A percentile compares a stretch with the other conserved stretches of the same genome.
Conservation (phyloP, 1,140 invertebrate genomes). For the Gonioctena quinquepunctata region DNA sequence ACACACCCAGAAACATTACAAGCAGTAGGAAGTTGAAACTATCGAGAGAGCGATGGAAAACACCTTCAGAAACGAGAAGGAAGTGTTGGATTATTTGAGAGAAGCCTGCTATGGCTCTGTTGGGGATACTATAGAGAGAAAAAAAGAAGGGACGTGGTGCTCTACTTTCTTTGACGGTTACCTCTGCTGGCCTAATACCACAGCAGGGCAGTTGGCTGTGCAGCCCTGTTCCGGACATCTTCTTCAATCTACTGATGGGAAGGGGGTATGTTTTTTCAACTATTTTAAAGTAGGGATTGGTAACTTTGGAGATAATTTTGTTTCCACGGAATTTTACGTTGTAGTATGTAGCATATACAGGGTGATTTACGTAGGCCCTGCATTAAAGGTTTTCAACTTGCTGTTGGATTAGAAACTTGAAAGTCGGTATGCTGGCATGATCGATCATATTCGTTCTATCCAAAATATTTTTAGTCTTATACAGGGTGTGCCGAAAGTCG, state of each 20-base stretch:
- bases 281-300: neutral
- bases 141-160: slow-evolving; percentile 21
- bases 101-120: neutral
- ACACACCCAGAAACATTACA: neutral
- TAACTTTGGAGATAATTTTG: neutral
- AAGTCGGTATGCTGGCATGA: too few relatives aligned
- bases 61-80: neutral
- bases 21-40: neutral
- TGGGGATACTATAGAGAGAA: neutral
- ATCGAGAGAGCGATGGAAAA: neutral
- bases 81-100: neutral
- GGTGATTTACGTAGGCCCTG: too few relatives aligned
- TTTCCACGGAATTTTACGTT: too few relatives aligned
- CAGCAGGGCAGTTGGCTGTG: slow-evolving; percentile 53
- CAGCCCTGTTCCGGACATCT: slow-evolving; percentile 60
- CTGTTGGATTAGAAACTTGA: too few relatives aligned
- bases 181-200: slow-evolving; percentile 61
- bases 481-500: too few relatives aligned
- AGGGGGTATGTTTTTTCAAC: slow-evolving; percentile 35
- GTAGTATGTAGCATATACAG: too few relatives aligned
- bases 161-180: slow-evolving; percentile 59
- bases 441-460: too few relatives aligned
- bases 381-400: too few relatives aligned
- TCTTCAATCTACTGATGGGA: slow-evolving; percentile 57
- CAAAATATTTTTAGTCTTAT: too few relatives aligned